Percentiles rank a stretch among this genome's conserved stretches.
These are phyloP conservation scores for Miltochrista miniata DNA, from an alignment of 2,888 invertebrate species.

Conservation along the genomic window DNA sequence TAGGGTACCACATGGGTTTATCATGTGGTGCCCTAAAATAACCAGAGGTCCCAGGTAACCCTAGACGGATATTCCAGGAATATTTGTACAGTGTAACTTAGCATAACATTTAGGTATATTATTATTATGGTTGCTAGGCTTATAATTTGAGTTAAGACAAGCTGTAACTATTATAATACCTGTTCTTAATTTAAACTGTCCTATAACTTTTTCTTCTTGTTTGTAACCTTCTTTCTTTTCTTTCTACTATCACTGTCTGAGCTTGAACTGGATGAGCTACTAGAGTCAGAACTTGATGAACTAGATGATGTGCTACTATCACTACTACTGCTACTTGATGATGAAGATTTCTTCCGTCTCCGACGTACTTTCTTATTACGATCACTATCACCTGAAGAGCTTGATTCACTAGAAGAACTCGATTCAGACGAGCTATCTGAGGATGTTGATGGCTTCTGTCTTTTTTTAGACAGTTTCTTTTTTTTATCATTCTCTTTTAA, in stretches of 20 bases:
- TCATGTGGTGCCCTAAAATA: too few species aligned
- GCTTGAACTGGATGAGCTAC: conserved; percentile 57
- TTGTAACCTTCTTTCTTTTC: conserved; percentile 52
- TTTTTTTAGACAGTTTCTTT: conserved; percentile 43
- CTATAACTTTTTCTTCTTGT: conserved; percentile 50
- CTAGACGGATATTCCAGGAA: too few species aligned
- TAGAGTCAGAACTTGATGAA: conserved; percentile 60
- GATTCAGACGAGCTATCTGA: conserved; percentile 65
- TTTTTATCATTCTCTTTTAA: conserved; percentile 27
- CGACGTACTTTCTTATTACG: conserved; percentile 51
- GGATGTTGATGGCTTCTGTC: conserved; percentile 66
- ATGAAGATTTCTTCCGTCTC: conserved; percentile 57
- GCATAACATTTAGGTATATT: too few species aligned
- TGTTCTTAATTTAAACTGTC: conserved; percentile 13
- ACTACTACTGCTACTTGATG: conserved; percentile 65
- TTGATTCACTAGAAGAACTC: conserved; percentile 65
- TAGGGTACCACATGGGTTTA: too few species aligned
- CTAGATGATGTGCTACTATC: conserved; percentile 51
- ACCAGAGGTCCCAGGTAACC: too few species aligned
- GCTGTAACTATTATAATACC: not conserved
- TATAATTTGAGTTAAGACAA: too few species aligned
- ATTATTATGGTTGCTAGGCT: too few species aligned
- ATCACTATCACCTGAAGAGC: conserved; percentile 65
- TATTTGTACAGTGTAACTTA: too few species aligned
- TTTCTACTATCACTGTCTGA: conserved; percentile 60